These are phyloP conservation scores for Macaca fascicularis DNA, from an alignment of 2,113 vertebrate genomes.

Conservation along the genomic window T2T-MFA8v1.1 NC_088380.1:122022001-122022500, in stretches of 20 bases:
- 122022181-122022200: neutral
- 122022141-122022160: neutral
- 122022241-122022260: neutral
- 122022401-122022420: neutral
- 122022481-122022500: slow-evolving; percentile 42
- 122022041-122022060: neutral
- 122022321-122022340: neutral
- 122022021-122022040: neutral
- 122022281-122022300: neutral
- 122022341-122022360: neutral
- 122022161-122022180: neutral
- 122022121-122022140: slow-evolving; percentile 14
- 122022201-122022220: neutral
- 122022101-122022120: neutral
- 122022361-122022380: neutral
- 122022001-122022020: neutral
- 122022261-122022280: neutral
- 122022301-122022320: neutral
- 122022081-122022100: neutral
- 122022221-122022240: neutral
- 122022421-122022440: slow-evolving; percentile 21
- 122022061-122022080: neutral
- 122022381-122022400: slow-evolving; percentile 24
- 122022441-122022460: neutral
- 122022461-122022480: slow-evolving; percentile 62